A percentile compares a stretch with the other conserved stretches of the same genome.
Conservation (phyloP, 2,113 vertebrate species). For the Alethe diademata region DNA sequence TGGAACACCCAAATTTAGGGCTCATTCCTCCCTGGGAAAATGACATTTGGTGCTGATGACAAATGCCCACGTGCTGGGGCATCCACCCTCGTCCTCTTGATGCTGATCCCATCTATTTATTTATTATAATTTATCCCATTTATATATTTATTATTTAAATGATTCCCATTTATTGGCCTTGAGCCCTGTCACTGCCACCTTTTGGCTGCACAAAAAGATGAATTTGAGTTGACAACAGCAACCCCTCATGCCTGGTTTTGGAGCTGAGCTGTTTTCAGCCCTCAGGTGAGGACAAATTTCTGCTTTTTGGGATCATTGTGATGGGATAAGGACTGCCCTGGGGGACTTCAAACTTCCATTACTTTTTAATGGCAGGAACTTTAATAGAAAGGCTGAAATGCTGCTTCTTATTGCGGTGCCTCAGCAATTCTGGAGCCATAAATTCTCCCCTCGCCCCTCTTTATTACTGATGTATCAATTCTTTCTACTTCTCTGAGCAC, state of each 20-base stretch:
- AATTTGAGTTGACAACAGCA: not conserved
- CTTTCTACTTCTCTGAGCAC: constrained; percentile 74
- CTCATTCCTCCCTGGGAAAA: not conserved
- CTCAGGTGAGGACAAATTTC: constrained; percentile 40
- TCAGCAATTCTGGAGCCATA: constrained; percentile 68
- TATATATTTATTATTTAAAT: too few relatives aligned
- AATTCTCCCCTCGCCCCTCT: constrained; percentile 61
- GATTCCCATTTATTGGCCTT: rapidly evolving
- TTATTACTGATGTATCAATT: constrained; percentile 71
- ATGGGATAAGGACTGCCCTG: constrained; percentile 53
- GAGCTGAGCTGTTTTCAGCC: not conserved
- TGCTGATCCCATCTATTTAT: too few relatives aligned
- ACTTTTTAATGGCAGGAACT: constrained; percentile 70
- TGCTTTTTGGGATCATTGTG: constrained; percentile 22
- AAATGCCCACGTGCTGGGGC: not conserved
- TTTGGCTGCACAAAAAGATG: rapidly evolving
- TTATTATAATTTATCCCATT: too few relatives aligned
- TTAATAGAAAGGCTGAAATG: constrained; percentile 66
- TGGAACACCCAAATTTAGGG: not conserved
- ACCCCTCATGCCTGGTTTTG: not conserved
- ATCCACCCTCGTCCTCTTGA: too few relatives aligned
- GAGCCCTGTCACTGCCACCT: too few relatives aligned
- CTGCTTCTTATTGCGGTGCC: constrained; percentile 50
- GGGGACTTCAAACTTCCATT: constrained; percentile 42
- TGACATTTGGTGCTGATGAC: not conserved